A percentile compares a stretch with the other conserved stretches of the same genome.
Evolutionary conservation across 2,888 invertebrate species (phyloP).

Genomic region (Tinea trinotella): DNA sequence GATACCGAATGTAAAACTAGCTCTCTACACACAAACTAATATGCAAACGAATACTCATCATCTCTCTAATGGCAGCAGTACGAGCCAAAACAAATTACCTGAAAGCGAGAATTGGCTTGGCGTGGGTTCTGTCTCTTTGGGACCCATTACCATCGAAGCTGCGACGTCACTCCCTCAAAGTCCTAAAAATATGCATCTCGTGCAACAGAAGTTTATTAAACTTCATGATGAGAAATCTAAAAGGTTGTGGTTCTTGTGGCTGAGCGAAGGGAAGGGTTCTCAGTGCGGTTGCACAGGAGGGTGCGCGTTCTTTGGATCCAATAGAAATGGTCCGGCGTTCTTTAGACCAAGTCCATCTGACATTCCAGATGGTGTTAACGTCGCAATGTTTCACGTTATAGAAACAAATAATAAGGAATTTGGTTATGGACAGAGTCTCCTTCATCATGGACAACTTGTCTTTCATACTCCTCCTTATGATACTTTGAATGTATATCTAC

Average conservation of each 20-base stretch:
- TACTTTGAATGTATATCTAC: conserved; percentile 80
- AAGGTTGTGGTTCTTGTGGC: conserved; percentile 96
- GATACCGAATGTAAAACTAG: conserved; percentile 78
- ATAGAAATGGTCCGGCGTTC: conserved; percentile 90
- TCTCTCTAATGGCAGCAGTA: conserved; percentile 67
- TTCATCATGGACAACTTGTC: conserved; percentile 88
- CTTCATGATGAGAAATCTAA: conserved; percentile 88
- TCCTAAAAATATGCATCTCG: conserved; percentile 81
- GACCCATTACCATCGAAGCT: conserved; percentile 91
- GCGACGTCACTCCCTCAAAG: conserved; percentile 85
- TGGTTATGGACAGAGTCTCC: conserved; percentile 94
- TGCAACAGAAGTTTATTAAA: conserved; percentile 87
- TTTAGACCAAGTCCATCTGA: conserved; percentile 89
- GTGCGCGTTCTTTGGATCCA: conserved; percentile 94
- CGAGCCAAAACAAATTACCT: conserved; percentile 44
- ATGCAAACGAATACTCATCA: conserved; percentile 67
- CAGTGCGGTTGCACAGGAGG: conserved; percentile 98
- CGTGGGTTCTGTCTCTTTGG: conserved; percentile 90
- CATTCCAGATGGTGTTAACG: conserved; percentile 85
- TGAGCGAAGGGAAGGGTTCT: conserved; percentile 76
- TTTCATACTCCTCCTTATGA: conserved; percentile 94
- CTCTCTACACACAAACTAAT: conserved; percentile 78
- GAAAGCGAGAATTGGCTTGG: conserved; percentile 89
- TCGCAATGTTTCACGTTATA: conserved; percentile 80
- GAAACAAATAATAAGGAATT: conserved; percentile 85